Conservation (phyloP, 2,797 vertebrate species). For the Vipera ursinii region DNA sequence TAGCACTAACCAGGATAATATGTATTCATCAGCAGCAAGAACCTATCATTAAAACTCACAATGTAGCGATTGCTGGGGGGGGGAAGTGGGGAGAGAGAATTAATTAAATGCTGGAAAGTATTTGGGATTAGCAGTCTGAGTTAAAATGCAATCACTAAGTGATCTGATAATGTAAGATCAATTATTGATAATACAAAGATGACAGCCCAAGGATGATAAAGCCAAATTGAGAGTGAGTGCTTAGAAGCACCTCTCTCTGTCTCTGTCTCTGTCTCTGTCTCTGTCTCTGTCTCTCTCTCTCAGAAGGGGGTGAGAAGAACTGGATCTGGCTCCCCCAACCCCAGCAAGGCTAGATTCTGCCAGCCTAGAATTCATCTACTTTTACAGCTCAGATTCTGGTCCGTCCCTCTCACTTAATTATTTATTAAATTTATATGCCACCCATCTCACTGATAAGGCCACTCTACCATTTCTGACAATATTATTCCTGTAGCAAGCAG, state of each 20-base stretch:
- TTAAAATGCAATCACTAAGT: slow-evolving; percentile 34
- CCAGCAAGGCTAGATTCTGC: neutral
- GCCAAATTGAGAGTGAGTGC: slow-evolving; percentile 9
- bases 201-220: neutral
- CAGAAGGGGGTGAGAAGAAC: neutral
- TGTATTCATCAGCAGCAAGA: neutral
- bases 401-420: neutral
- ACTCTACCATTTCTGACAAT: neutral
- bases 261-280: too few relatives aligned
- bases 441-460: neutral
- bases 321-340: neutral
- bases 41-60: slow-evolving; percentile 3
- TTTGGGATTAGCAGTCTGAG: neutral
- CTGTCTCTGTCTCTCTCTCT: too few relatives aligned
- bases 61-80: neutral
- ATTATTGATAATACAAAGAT: slow-evolving; percentile 33
- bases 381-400: neutral
- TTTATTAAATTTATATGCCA: neutral
- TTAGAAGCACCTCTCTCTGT: neutral
- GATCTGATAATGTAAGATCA: slow-evolving; percentile 33
- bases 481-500: neutral
- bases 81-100: neutral
- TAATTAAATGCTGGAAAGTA: slow-evolving; percentile 1
- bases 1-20: slow-evolving; percentile 5
- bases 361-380: neutral